Percentiles rank a stretch among this genome's conserved stretches.
These are phyloP conservation scores for Varroa destructor DNA, from an alignment of 1,140 invertebrate species.

Conservation along the genomic window DNA sequence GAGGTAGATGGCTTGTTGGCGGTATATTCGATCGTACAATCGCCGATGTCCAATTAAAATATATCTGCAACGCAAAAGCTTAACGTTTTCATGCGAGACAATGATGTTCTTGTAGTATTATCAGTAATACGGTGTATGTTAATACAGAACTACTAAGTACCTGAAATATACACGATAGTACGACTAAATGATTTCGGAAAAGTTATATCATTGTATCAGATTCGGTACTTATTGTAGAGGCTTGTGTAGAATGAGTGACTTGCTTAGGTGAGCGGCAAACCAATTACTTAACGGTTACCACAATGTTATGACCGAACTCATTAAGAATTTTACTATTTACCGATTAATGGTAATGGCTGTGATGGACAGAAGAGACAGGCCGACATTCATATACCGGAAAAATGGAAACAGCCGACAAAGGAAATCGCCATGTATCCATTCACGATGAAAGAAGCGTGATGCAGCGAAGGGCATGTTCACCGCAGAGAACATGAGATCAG, in stretches of 20 bases:
- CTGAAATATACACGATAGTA: too few species aligned
- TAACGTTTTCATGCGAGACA: not conserved
- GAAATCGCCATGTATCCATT: slow-evolving; percentile 62
- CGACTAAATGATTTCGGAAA: too few species aligned
- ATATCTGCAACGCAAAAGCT: slow-evolving; percentile 50
- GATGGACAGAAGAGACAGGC: slow-evolving; percentile 70
- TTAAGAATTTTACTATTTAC: slow-evolving; percentile 41
- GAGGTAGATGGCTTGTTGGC: slow-evolving; percentile 47
- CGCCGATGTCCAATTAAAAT: slow-evolving; percentile 62
- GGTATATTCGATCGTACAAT: slow-evolving; percentile 60
- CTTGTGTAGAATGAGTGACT: too few species aligned
- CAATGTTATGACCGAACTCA: too few species aligned
- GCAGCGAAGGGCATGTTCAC: slow-evolving; percentile 71
- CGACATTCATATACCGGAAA: slow-evolving; percentile 76
- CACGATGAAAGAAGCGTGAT: slow-evolving; percentile 60
- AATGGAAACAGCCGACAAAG: slow-evolving; percentile 71
- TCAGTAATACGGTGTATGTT: too few species aligned
- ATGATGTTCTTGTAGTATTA: too few species aligned
- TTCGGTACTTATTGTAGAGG: too few species aligned
- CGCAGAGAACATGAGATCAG: slow-evolving; percentile 67
- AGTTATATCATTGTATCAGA: too few species aligned
- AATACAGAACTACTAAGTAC: too few species aligned
- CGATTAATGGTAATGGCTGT: slow-evolving; percentile 75
- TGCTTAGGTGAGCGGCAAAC: too few species aligned
- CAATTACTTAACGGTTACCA: too few species aligned